Conservation (phyloP, 2,797 vertebrate genomes). For the Hippoglossus hippoglossus region DNA sequence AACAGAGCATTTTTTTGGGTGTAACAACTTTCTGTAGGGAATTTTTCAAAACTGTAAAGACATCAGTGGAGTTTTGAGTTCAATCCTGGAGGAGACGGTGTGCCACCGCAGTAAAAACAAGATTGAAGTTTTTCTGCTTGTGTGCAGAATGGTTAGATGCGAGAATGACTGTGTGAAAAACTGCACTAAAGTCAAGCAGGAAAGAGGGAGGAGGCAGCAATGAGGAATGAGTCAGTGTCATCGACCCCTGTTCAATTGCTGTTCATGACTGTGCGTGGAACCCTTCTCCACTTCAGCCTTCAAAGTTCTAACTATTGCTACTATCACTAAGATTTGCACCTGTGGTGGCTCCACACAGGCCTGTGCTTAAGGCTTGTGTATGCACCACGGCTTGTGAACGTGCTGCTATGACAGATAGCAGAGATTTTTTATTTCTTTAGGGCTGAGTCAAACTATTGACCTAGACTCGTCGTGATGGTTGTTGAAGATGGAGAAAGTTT, state of each 20-base stretch:
- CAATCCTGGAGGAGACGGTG: conserved; percentile 15
- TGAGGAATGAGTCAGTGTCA: neutral
- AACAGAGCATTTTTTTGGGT: conserved; percentile 8
- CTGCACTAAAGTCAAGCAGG: neutral
- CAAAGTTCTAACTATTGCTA: no score
- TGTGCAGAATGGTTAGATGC: conserved; percentile 4
- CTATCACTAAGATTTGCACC: no score
- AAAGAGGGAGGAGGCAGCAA: neutral
- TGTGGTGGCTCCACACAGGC: no score
- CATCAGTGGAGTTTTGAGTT: conserved; percentile 31
- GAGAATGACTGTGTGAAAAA: conserved; percentile 6
- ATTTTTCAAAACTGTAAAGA: conserved; percentile 27
- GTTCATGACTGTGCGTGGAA: no score
- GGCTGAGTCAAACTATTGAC: neutral
- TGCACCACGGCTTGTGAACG: no score
- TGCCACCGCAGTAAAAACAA: conserved; percentile 25
- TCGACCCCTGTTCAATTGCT: neutral
- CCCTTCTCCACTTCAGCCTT: no score
- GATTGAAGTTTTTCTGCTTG: conserved; percentile 1
- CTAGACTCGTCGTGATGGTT: conserved; percentile 2
- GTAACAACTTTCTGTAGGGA: conserved; percentile 25
- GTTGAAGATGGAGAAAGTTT: neutral
- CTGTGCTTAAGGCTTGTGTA: no score
- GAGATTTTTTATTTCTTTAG: conserved; percentile 2
- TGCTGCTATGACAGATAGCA: neutral